Evolutionary conservation across 1,140 invertebrate species (phyloP).

Genomic region (Aphis gossypii): DNA sequence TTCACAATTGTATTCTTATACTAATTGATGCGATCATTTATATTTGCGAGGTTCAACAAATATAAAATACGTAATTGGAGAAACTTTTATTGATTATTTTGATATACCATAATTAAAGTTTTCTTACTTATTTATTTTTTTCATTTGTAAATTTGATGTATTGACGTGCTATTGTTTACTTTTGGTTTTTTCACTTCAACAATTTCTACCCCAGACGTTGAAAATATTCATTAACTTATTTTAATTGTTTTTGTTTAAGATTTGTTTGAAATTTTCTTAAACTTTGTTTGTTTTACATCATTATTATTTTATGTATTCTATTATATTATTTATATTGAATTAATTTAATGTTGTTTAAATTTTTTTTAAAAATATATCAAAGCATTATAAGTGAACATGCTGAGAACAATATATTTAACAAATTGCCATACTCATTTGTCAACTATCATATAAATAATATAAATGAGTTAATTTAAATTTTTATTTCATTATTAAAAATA

Average conservation of each 20-base stretch:
- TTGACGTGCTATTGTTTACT: constrained; percentile 5
- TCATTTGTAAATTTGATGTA: not conserved
- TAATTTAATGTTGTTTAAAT: not conserved
- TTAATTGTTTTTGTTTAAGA: constrained; percentile 22
- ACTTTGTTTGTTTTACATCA: not conserved
- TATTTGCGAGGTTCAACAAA: not conserved
- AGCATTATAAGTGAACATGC: not conserved
- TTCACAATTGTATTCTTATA: not conserved
- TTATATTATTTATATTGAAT: not conserved
- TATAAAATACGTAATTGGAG: not conserved
- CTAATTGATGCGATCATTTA: not conserved
- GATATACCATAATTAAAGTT: not conserved
- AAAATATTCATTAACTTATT: not conserved
- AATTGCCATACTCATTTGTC: not conserved
- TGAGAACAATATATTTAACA: not conserved
- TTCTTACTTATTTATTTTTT: not conserved
- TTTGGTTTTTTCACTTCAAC: not conserved
- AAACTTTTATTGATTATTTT: not conserved
- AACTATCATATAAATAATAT: not conserved
- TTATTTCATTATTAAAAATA: not conserved
- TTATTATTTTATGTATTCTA: not conserved
- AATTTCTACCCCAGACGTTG: not conserved
- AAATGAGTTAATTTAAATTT: not conserved
- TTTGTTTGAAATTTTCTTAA: not conserved
- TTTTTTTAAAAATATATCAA: not conserved